Conservation (phyloP, 2,113 vertebrate species). For the Cavia porcellus region DNA sequence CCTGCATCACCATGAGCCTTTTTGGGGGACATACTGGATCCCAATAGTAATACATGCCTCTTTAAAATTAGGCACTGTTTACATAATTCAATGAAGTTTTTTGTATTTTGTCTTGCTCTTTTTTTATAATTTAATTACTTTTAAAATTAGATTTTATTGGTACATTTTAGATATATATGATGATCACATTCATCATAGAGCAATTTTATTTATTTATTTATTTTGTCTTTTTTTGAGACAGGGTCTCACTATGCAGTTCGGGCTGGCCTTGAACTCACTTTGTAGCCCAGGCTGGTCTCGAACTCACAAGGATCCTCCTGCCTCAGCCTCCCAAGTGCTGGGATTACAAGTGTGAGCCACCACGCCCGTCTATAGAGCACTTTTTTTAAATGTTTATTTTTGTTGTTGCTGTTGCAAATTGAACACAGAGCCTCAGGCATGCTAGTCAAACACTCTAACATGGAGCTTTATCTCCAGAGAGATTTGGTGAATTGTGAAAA, state of each 20-base stretch:
- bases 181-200: no score
- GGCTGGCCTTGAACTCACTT: no score
- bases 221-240: no score
- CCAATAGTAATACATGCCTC: background rate
- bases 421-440: background rate
- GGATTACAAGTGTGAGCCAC: no score
- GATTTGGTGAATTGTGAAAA: background rate
- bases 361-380: no score
- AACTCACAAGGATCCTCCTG: no score
- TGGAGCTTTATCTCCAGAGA: background rate
- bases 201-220: no score
- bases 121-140: background rate
- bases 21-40: background rate
- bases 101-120: background rate
- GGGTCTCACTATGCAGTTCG: no score
- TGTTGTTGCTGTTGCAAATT: background rate
- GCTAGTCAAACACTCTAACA: background rate
- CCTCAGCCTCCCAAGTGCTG: no score
- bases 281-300: no score
- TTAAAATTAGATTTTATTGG: background rate
- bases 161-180: no score
- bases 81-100: background rate
- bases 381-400: background rate
- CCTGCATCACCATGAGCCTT: background rate
- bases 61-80: background rate